A percentile compares a stretch with the other conserved stretches of the same genome.
phyloP scores from a whole-genome alignment of 1,140 invertebrate species.

The Drosophila lacteicornis region DNA sequence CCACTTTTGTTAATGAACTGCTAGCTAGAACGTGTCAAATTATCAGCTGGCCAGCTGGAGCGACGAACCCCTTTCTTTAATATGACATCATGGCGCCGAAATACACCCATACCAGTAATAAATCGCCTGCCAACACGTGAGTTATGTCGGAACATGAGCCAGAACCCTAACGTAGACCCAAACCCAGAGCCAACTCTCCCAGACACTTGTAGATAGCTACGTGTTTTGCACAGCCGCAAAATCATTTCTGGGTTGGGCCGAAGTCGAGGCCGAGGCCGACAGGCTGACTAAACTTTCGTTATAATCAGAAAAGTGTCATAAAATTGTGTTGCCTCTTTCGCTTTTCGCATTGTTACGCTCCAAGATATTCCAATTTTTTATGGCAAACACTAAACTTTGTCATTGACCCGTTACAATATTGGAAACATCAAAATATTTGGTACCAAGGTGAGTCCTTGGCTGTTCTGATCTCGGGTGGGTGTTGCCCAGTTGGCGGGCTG shows the following conservation, averaged over 20 bases:
- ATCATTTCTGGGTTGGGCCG: slow-evolving; percentile 44
- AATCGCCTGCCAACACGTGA: slow-evolving; percentile 70
- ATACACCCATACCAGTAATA: slow-evolving; percentile 28
- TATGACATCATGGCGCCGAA: slow-evolving; percentile 73
- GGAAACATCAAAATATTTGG: slow-evolving; percentile 13
- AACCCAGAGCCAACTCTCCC: slow-evolving; percentile 19
- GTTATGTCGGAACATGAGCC: slow-evolving; percentile 55
- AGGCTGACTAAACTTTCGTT: slow-evolving; percentile 58
- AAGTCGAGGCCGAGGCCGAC: not conserved
- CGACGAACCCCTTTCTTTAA: slow-evolving; percentile 32
- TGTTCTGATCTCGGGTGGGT: slow-evolving; percentile 17
- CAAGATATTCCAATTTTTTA: slow-evolving; percentile 42
- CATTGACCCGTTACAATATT: slow-evolving; percentile 65
- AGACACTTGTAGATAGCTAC: slow-evolving; percentile 40
- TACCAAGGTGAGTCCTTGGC: slow-evolving; percentile 34
- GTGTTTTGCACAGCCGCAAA: slow-evolving; percentile 14
- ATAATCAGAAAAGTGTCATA: slow-evolving; percentile 67
- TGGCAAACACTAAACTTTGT: slow-evolving; percentile 61
- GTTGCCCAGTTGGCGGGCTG: slow-evolving; percentile 9
- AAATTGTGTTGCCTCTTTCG: slow-evolving; percentile 40
- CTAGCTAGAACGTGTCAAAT: slow-evolving; percentile 57
- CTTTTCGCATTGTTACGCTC: slow-evolving; percentile 17
- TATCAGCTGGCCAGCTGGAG: slow-evolving; percentile 43
- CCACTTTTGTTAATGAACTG: slow-evolving; percentile 38
- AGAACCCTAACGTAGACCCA: slow-evolving; percentile 11